phyloP scores from a whole-genome alignment of 2,888 invertebrate genomes.

The Nemapogon koenigi region DNA sequence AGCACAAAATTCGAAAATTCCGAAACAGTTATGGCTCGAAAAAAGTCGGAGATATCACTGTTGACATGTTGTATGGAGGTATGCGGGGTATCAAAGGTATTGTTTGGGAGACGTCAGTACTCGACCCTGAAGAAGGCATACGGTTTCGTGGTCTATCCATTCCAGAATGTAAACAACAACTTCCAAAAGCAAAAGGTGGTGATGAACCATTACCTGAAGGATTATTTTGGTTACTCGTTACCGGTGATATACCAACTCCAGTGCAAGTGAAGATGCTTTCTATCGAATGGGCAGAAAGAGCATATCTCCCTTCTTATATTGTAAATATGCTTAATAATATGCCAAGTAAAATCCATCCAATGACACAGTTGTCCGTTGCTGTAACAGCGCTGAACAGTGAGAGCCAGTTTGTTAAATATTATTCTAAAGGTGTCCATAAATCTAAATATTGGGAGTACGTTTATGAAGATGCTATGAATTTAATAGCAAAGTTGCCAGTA shows the following conservation, averaged over 20 bases:
- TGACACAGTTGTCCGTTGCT: conserved; percentile 85
- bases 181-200: conserved; percentile 84
- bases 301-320: conserved; percentile 77
- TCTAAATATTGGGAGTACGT: conserved; percentile 70
- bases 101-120: conserved; percentile 91
- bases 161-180: conserved; percentile 87
- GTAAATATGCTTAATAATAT: conserved; percentile 83
- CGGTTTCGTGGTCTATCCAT: conserved; percentile 91
- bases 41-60: conserved; percentile 88
- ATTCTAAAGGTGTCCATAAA: conserved; percentile 74
- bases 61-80: conserved; percentile 93
- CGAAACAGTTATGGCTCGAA: conserved; percentile 79
- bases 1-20: conserved; percentile 83
- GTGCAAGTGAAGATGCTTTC: conserved; percentile 76
- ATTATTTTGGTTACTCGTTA: conserved; percentile 91
- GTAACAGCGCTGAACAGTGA: conserved; percentile 84
- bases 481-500: conserved; percentile 87
- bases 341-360: conserved; percentile 81
- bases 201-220: conserved; percentile 90
- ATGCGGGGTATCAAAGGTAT: conserved; percentile 94
- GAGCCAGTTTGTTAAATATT: conserved; percentile 84
- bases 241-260: conserved; percentile 86
- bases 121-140: conserved; percentile 93
- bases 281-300: conserved; percentile 79
- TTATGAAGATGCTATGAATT: conserved; percentile 86